phyloP scores from a whole-genome alignment of 1,140 invertebrate species.

The Hyles vespertilio region DNA sequence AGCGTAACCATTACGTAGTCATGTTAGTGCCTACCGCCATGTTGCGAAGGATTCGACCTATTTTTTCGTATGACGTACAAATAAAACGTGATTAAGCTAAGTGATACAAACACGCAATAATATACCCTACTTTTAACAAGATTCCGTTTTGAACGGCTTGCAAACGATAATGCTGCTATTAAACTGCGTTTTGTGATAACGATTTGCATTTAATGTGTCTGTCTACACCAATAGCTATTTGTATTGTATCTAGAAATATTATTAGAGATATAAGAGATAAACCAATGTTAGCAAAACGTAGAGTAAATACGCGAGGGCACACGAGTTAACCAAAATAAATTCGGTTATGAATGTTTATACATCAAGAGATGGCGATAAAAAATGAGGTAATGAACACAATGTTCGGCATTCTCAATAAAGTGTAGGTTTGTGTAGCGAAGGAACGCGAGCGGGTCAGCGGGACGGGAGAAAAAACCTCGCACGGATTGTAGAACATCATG shows the following conservation, averaged over 20 bases:
- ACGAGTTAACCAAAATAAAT: not conserved
- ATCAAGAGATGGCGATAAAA: slow-evolving; percentile 30
- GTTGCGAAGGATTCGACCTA: slow-evolving; percentile 14
- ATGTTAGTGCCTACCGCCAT: slow-evolving; percentile 6
- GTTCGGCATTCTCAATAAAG: slow-evolving; percentile 27
- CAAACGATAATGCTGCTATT: no score
- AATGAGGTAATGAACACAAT: slow-evolving; percentile 50
- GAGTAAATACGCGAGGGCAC: no score
- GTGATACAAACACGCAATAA: not conserved
- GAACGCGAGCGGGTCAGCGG: slow-evolving; percentile 41
- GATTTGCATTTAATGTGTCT: no score
- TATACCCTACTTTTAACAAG: no score
- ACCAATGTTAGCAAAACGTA: no score
- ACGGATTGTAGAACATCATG: slow-evolving; percentile 4
- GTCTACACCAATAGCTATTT: no score
- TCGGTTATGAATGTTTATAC: slow-evolving; percentile 15
- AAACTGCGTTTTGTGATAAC: no score
- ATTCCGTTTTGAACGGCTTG: no score
- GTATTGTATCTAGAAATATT: no score
- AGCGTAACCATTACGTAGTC: slow-evolving; percentile 44
- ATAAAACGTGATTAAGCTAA: slow-evolving; percentile 7
- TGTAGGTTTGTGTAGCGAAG: slow-evolving; percentile 19
- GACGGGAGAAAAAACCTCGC: slow-evolving; percentile 28
- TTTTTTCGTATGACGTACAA: slow-evolving; percentile 16
- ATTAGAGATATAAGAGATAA: no score